Base-by-base conservation (phyloP, 2,797 vertebrate species). In the Poecile montanus region DNA sequence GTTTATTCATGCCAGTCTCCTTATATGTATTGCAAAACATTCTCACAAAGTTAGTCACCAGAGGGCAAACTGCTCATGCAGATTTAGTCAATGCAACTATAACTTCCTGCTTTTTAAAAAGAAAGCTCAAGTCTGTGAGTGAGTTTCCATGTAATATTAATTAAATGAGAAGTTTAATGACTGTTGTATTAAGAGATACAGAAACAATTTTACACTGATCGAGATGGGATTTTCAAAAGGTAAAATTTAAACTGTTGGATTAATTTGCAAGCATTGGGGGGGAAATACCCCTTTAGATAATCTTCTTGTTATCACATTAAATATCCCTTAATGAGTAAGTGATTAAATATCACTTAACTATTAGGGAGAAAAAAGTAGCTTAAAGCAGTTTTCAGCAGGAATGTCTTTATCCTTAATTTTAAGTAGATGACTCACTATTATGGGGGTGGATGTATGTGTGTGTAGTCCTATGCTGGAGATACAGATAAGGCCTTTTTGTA, bases 1-100 rank as follows among this genome's bases (percentile, higher is more conserved):
- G 45, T 85, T 89, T 70, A 48, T 75, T 91, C n/a, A 16, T 53
- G 30, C 15, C 4, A 20, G 29, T 74, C 50, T 61, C 86, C n/a
- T 26, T 47, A 1, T 18, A 50, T 67, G 15, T 80, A 5, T 65
- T 74, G 45, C 13, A 75, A 85, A 83, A 47, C 10, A 26, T 94
- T 90, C 82, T 90, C 79, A 86, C 26, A 20, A 5, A 91, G 48
- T 85, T 88, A 91, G 89, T 96, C 92, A 88, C 89, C 92, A 94
- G 92, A 94, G 94, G 94, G 91, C 89, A 95, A 97, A 72, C 92
- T 89, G 63, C 29, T 96, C 75, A 77, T 93, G 75, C n/a, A 85
- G 65, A 75, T 95, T 76, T 63, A 84, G 57, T 89, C 26, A 78
- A 34, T 81, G 38, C 27, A 87, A 5, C 18, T 68, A 2, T 79